A percentile compares a stretch with the other conserved stretches of the same genome.
These are phyloP conservation scores for Erynnis tages DNA, from an alignment of 2,888 invertebrate genomes.

Conservation along the genomic window DNA sequence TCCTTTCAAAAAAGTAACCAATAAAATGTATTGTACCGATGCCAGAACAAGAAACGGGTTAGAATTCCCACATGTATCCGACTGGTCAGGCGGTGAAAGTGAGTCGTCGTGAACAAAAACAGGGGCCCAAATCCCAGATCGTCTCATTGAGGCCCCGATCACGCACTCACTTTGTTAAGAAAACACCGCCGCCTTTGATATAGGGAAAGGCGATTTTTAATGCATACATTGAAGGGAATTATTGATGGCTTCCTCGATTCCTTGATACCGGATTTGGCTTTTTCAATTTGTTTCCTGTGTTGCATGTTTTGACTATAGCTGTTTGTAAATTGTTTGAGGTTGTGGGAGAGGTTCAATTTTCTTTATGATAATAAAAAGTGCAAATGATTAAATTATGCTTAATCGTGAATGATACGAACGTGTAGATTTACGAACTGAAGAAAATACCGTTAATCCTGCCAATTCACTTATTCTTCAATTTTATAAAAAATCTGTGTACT, in stretches of 20 bases:
- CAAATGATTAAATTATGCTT: too few species aligned
- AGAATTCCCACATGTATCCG: conserved; percentile 40
- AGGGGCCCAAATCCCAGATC: conserved; percentile 68
- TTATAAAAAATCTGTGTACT: not conserved
- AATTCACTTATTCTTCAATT: not conserved
- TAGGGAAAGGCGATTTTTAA: conserved; percentile 66
- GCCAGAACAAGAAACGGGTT: conserved; percentile 25
- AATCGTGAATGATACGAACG: too few species aligned
- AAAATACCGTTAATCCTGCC: too few species aligned
- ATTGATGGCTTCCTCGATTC: conserved; percentile 56
- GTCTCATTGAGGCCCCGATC: conserved; percentile 66
- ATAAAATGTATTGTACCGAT: conserved; percentile 12
- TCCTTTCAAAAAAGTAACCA: not conserved
- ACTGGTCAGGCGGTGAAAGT: conserved; percentile 62
- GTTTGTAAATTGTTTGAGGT: not conserved
- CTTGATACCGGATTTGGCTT: conserved; percentile 8
- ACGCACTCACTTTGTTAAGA: conserved; percentile 78
- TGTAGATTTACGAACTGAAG: too few species aligned
- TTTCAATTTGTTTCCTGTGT: conserved; percentile 17
- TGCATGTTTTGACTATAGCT: not conserved
- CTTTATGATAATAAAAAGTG: too few species aligned
- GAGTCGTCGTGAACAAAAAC: conserved; percentile 74
- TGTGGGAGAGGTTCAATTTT: too few species aligned
- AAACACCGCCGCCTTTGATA: conserved; percentile 75
- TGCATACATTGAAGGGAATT: conserved; percentile 74